Base-by-base conservation (phyloP, 2,888 invertebrate genomes). In the Chironomus tentans region DNA sequence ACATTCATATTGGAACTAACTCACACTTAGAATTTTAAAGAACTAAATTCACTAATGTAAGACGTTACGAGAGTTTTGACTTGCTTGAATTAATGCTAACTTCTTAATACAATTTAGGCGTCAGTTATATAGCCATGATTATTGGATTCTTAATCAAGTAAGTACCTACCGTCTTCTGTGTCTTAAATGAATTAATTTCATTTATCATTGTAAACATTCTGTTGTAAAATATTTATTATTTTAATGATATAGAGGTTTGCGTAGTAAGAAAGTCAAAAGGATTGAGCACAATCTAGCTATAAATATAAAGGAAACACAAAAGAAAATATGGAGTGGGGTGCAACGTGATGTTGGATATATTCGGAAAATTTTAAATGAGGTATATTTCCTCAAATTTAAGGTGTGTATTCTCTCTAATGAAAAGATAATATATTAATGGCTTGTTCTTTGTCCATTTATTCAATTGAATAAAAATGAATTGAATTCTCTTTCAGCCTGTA, bases 101-200 rank as follows among this genome's bases (percentile, higher is more conserved):
- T 38, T 56, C 18, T 47, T 13, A 38, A 38, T 38, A 38, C 38
- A 38, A 38, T 38, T 94, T 95, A 80, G 95, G 96, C 0, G 87
- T 96, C 78, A 95, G 95, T 0, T 96, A 96, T 82, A 88, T 95
- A 68, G 90, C 95, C 24, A 96, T 96, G 95, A 89, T 94, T 68
- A 88, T 94, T 79, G 92, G 92, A 1, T 94, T 94, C 81, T 92
- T 95, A 78, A 91, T 93, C 10, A 82, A 84, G 84, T 84, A 80
- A 83, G 82, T 80, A 77, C 13, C 22, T 38, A 38, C 38, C 38
- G 10, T 38, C 38, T 38, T 38, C 38, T 38, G 7, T 38, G 38
- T 38, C 38, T 38, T 10, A 2, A n/a, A 69, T 28, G 22, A 72
- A 24, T 62, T 21, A 38, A 61, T 71, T 38, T 38, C 38, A 7